Percentiles rank a stretch among this genome's conserved stretches.
Evolutionary conservation across 2,888 invertebrate genomes (phyloP).

Genomic region (Mellilla xanthometata): DNA sequence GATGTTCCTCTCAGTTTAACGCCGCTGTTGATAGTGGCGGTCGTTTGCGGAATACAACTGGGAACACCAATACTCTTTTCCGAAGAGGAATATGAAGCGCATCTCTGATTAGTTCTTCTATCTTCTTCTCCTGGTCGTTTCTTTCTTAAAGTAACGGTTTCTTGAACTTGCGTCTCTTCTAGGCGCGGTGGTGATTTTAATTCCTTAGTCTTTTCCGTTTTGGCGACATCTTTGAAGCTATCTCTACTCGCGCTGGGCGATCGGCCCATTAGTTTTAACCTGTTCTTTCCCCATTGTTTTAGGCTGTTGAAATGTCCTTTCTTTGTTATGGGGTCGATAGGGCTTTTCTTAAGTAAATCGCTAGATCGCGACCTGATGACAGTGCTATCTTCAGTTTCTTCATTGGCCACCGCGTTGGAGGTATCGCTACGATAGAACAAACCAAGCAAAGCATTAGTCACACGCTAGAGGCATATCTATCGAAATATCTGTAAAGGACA

Average conservation of each 20-base stretch:
- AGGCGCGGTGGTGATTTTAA: slow-evolving; percentile 61
- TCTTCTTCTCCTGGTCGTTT: slow-evolving; percentile 84
- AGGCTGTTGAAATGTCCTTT: slow-evolving; percentile 90
- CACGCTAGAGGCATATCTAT: slow-evolving; percentile 78
- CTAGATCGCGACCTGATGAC: slow-evolving; percentile 88
- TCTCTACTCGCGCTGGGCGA: slow-evolving; percentile 82
- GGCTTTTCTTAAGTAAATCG: slow-evolving; percentile 88
- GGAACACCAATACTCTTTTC: slow-evolving; percentile 86
- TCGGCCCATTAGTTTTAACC: slow-evolving; percentile 88
- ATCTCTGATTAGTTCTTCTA: slow-evolving; percentile 88
- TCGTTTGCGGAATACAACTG: slow-evolving; percentile 69
- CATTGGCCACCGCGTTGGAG: slow-evolving; percentile 77
- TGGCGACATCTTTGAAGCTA: slow-evolving; percentile 66
- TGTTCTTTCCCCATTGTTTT: slow-evolving; percentile 92
- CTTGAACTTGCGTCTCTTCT: slow-evolving; percentile 85
- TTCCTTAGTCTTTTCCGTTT: slow-evolving; percentile 66
- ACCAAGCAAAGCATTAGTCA: slow-evolving; percentile 84
- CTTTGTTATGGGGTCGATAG: slow-evolving; percentile 79
- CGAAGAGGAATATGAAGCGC: slow-evolving; percentile 89
- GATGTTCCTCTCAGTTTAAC: slow-evolving; percentile 91
- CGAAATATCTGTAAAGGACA: slow-evolving; percentile 60
- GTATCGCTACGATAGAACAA: slow-evolving; percentile 81
- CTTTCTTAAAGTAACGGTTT: slow-evolving; percentile 85
- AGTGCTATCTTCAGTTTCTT: slow-evolving; percentile 77
- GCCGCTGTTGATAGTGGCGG: slow-evolving; percentile 81